phyloP scores from a whole-genome alignment of 2,797 vertebrate species.

The Thaleichthys pacificus region DNA sequence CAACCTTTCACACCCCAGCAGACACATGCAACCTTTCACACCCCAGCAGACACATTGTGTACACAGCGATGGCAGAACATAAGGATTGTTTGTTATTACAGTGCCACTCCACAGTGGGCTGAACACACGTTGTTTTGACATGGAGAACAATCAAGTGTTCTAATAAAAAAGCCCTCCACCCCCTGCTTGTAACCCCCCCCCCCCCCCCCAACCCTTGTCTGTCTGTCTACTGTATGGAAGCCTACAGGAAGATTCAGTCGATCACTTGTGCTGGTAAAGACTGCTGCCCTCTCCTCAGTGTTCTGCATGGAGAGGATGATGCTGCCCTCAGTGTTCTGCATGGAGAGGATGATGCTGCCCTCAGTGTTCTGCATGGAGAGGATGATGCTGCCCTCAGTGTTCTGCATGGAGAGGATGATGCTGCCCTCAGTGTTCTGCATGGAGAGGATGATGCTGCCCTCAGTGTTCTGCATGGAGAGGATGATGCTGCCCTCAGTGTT shows the following conservation, averaged over 20 bases:
- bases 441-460: conserved; percentile 8
- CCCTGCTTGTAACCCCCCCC: not conserved
- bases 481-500: conserved; percentile 12
- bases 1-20: conserved; percentile 45
- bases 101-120: conserved; percentile 60
- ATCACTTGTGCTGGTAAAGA: no score
- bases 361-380: no score
- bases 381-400: no score
- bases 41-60: conserved; percentile 51
- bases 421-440: no score
- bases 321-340: conserved; percentile 25
- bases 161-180: conserved; percentile 55
- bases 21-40: conserved; percentile 42
- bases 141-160: conserved; percentile 65
- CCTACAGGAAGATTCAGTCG: no score
- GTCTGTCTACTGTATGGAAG: no score
- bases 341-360: not conserved
- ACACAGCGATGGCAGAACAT: conserved; percentile 48
- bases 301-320: not conserved
- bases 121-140: conserved; percentile 69
- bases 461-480: conserved; percentile 31
- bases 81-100: conserved; percentile 69
- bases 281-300: no score
- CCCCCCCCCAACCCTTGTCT: not conserved
- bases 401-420: no score